A percentile compares a stretch with the other conserved stretches of the same genome.
Conservation (phyloP, 2,888 invertebrate species). For the Rhagonycha fulva region DNA sequence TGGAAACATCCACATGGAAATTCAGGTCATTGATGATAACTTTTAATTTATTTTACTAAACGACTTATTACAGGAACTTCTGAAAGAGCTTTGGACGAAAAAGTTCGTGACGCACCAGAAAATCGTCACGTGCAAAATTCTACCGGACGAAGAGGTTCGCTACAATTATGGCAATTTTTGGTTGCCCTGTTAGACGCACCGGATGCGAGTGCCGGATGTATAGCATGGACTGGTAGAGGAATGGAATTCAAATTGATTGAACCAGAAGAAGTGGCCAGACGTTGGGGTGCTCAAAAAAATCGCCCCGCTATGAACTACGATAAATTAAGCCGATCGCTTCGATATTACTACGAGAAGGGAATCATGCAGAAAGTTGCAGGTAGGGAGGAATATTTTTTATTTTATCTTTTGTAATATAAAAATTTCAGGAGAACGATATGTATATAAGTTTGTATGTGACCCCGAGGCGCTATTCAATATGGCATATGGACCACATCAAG, state of each 20-base stretch:
- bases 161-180: constrained; percentile 95
- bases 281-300: constrained; percentile 97
- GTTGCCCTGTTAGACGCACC: constrained; percentile 79
- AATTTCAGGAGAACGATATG: constrained; percentile 84
- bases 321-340: constrained; percentile 87
- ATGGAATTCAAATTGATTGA: constrained; percentile 95
- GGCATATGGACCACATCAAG: constrained; percentile 63
- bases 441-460: constrained; percentile 96
- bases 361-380: constrained; percentile 98
- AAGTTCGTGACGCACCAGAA: constrained; percentile 39
- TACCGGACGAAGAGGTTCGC: constrained; percentile 71
- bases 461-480: constrained; percentile 88
- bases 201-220: constrained; percentile 73
- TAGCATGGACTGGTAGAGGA: constrained; percentile 94
- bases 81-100: constrained; percentile 36
- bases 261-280: constrained; percentile 92
- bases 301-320: constrained; percentile 98
- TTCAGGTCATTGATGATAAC: background rate
- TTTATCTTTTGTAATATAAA: background rate
- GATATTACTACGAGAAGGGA: constrained; percentile 98
- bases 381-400: constrained; percentile 37
- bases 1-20: constrained; percentile 28
- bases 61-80: background rate
- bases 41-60: background rate
- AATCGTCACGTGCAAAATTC: constrained; percentile 40